Percentiles rank a stretch among this genome's conserved stretches.
Evolutionary conservation across 2,888 invertebrate genomes (phyloP).

Genomic region (Cephus runcator): DNA sequence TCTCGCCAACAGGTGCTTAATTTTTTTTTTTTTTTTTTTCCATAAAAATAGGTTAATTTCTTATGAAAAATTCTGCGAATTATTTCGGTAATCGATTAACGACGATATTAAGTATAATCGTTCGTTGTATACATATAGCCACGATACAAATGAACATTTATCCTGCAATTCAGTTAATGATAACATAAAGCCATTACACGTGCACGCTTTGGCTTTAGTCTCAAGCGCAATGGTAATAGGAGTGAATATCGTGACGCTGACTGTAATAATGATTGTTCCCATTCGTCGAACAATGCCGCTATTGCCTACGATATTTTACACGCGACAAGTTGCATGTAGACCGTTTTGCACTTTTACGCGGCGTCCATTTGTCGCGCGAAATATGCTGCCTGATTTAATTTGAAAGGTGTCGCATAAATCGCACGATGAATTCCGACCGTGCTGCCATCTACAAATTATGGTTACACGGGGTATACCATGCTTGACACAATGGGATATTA

Average conservation of each 20-base stretch:
- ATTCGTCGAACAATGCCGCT: constrained; percentile 24
- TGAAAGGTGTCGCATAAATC: constrained; percentile 46
- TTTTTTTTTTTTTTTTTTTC: no score
- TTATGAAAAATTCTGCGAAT: accelerated
- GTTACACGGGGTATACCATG: neutral
- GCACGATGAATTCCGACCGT: constrained; percentile 38
- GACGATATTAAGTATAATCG: neutral
- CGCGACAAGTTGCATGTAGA: constrained; percentile 26
- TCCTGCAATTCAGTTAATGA: neutral
- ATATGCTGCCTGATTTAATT: constrained; percentile 48
- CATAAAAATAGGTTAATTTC: neutral
- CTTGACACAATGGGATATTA: neutral
- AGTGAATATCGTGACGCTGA: neutral
- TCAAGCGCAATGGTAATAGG: neutral
- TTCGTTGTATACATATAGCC: accelerated
- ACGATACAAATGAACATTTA: neutral
- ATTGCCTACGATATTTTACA: constrained; percentile 28
- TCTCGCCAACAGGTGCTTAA: no score
- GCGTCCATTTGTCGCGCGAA: constrained; percentile 45
- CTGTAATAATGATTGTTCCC: neutral
- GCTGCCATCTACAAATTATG: neutral
- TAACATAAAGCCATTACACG: neutral
- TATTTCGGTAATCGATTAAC: neutral
- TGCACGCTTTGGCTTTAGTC: neutral
- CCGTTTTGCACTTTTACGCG: constrained; percentile 25